A percentile compares a stretch with the other conserved stretches of the same genome.
Evolutionary conservation across 1,140 invertebrate species (phyloP).

Genomic region (Littorina saxatilis): DNA sequence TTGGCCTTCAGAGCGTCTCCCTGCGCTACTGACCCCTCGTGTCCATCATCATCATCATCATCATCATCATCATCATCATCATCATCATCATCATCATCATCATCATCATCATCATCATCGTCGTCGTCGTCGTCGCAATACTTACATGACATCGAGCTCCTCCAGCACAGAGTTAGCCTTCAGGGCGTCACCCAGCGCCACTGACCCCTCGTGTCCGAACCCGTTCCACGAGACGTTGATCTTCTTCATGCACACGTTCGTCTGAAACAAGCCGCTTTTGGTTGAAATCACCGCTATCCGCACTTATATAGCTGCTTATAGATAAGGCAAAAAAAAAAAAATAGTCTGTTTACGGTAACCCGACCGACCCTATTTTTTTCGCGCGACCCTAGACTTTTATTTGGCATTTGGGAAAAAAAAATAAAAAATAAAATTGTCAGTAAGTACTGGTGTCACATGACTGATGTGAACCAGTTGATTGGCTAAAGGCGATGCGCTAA

Average conservation of each 20-base stretch:
- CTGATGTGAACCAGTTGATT: no score
- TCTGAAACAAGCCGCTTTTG: slow-evolving; percentile 65
- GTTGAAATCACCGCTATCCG: no score
- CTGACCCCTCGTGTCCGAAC: slow-evolving; percentile 72
- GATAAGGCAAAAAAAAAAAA: no score
- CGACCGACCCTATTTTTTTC: no score
- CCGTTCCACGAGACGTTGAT: slow-evolving; percentile 75
- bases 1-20: slow-evolving; percentile 73
- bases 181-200: slow-evolving; percentile 71
- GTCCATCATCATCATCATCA: slow-evolving; percentile 5
- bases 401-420: no score
- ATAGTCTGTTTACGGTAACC: no score
- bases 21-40: slow-evolving; percentile 71
- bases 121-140: not conserved
- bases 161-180: slow-evolving; percentile 73
- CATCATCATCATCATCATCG: slow-evolving; percentile 18
- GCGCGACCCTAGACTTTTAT: no score
- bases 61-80: slow-evolving; percentile 36
- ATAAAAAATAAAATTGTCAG: no score
- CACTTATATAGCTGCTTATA: no score
- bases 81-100: slow-evolving; percentile 37
- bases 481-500: no score
- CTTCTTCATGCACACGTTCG: slow-evolving; percentile 72
- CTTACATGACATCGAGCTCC: slow-evolving; percentile 72
- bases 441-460: no score